Evolutionary conservation across 2,888 invertebrate species (phyloP).

Genomic region (Mycalesis mineus): DNA sequence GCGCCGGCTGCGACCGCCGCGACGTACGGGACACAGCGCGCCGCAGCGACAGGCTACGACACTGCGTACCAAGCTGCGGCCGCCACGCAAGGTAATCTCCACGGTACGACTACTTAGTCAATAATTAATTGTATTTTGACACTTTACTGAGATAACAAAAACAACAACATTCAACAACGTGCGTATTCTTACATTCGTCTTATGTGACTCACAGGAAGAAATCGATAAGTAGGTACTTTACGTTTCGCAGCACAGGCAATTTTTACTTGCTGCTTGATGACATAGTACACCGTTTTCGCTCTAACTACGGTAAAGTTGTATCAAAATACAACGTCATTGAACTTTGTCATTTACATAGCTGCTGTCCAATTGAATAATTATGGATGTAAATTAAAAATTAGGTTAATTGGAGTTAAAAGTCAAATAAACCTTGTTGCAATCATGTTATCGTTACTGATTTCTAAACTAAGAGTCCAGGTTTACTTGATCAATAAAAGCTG

Average conservation of each 20-base stretch:
- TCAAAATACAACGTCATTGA: conserved; percentile 1
- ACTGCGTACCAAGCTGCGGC: conserved; percentile 90
- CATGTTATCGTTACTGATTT: too few relatives aligned
- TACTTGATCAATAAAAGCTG: too few relatives aligned
- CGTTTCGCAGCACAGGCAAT: background rate
- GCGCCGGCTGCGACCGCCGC: conserved; percentile 89
- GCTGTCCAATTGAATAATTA: too few relatives aligned
- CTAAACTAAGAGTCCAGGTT: too few relatives aligned
- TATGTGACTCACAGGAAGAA: background rate
- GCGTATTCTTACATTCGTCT: too few relatives aligned
- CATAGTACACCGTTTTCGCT: too few relatives aligned
- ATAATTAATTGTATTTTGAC: background rate
- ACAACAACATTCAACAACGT: background rate
- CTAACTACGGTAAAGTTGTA: background rate
- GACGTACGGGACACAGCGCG: conserved; percentile 89
- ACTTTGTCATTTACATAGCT: too few relatives aligned
- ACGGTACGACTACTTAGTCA: background rate
- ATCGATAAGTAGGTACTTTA: background rate
- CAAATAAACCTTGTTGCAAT: too few relatives aligned
- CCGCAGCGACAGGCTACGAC: conserved; percentile 88
- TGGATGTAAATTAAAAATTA: too few relatives aligned
- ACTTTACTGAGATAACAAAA: background rate
- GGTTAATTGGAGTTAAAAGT: too few relatives aligned
- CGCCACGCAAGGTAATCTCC: conserved; percentile 82
- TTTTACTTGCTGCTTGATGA: background rate